Base-by-base conservation (phyloP, 2,888 invertebrate species). In the Hirtodrosophila histrioides region DNA sequence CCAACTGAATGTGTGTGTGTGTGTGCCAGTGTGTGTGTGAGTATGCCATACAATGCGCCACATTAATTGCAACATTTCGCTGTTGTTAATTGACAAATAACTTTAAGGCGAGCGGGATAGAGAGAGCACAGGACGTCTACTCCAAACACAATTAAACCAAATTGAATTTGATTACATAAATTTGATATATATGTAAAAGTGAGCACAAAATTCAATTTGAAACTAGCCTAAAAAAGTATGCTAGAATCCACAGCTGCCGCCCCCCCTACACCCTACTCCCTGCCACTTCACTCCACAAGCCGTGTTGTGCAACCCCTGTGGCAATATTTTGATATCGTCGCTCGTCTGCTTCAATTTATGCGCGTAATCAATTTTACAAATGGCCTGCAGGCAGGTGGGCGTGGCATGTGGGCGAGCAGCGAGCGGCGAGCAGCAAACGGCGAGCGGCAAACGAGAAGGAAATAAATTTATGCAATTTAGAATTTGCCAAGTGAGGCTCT, bases 331-430 rank as follows among this genome's bases (percentile, higher is more conserved):
- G 71, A 71, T 74, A 75, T 53, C 71, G 76, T 57, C 58, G 62
- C 57, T 69, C 74, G 89, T 82, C 89, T 79, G 82, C 86, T 78
- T 82, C 88, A 87, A 88, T 87, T 87, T 89, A 88, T 88, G 88
- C 87, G 79, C 89, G 82, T 89, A 89, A 87, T 88, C 87, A 89
- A 86, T 88, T 87, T 87, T 86, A 84, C 82, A 88, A 87, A 88
- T 83, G 79, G 84, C 89, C 84, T 75, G 71, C 82, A 81, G 80
- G 68, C 70, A 62, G 27, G 44, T 66, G 68, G 81, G 81, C 69
- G 76, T 81, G 75, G 67, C 70, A 55, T 29, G 46, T 49, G 57
- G 58, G 62, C 29, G 53, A 44, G 54, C 17, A 17, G 17, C 17
- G 17, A 17, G n/a, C 41, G 36, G 24, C 48, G n/a, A n/a, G n/a